phyloP scores from a whole-genome alignment of 2,797 vertebrate species.

The Sternarchorhynchus goeldii region DNA sequence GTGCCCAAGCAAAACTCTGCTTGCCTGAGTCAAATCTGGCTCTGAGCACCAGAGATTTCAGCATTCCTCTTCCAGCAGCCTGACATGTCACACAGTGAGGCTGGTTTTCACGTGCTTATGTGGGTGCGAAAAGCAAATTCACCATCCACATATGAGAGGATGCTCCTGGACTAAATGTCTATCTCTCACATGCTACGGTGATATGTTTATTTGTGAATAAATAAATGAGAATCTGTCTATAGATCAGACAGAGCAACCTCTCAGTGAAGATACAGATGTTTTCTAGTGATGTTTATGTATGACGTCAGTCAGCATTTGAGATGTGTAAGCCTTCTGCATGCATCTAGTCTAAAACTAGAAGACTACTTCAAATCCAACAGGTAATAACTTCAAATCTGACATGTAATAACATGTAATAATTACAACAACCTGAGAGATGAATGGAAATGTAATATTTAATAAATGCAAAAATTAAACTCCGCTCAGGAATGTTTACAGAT shows the following conservation, averaged over 20 bases:
- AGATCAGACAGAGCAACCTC: not conserved
- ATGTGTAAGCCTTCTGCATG: not conserved
- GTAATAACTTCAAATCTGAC: not conserved
- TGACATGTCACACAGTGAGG: slow-evolving; percentile 32
- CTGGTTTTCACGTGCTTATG: slow-evolving; percentile 29
- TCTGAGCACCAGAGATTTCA: slow-evolving; percentile 15
- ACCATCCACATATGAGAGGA: slow-evolving; percentile 17
- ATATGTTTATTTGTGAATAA: not conserved
- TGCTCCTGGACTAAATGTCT: not conserved
- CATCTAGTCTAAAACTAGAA: not conserved
- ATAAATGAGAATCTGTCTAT: not conserved
- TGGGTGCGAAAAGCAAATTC: slow-evolving; percentile 19
- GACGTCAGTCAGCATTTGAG: not conserved
- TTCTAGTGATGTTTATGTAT: not conserved
- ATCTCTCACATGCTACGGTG: not conserved
- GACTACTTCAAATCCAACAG: too few species aligned
- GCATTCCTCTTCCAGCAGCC: slow-evolving; percentile 15
- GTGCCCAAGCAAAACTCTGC: not conserved
- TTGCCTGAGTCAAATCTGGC: not conserved
- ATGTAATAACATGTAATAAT: slow-evolving; percentile 18
- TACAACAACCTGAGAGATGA: slow-evolving; percentile 34
- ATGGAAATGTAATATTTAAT: slow-evolving; percentile 51
- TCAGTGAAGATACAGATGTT: not conserved
- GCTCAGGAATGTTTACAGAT: slow-evolving; percentile 44
- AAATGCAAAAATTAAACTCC: slow-evolving; percentile 39